Percentiles rank a stretch among this genome's conserved stretches.
Evolutionary conservation across 2,113 vertebrate genomes (phyloP).

Genomic region (Ctenomys sociabilis): DNA sequence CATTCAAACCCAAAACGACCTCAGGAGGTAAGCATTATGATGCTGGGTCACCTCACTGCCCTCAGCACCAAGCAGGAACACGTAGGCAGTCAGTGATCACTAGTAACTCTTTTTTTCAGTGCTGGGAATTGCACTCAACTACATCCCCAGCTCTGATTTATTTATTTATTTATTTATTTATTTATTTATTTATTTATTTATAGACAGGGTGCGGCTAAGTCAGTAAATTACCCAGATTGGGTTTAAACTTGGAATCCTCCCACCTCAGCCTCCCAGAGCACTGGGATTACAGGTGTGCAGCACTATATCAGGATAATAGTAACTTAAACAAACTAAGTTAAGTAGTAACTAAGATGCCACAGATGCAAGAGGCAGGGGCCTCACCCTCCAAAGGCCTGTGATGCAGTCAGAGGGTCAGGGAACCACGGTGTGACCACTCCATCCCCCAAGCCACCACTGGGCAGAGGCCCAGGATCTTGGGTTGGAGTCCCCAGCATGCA

Average conservation of each 20-base stretch:
- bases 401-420: neutral
- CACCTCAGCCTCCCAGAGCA: neutral
- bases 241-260: neutral
- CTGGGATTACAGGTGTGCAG: neutral
- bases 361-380: neutral
- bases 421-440: accelerated
- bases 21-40: neutral
- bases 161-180: neutral
- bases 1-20: neutral
- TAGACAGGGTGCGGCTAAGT: neutral
- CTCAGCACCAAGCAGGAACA: neutral
- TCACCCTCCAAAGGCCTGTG: neutral
- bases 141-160: neutral
- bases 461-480: neutral
- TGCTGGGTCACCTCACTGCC: neutral
- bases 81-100: neutral
- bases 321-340: neutral
- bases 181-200: neutral
- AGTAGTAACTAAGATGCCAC: neutral
- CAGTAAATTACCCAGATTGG: neutral
- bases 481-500: neutral
- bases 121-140: neutral
- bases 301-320: neutral
- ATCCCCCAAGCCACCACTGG: neutral
- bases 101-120: neutral